phyloP scores from a whole-genome alignment of 2,888 invertebrate genomes.

The Unio delphinus region DNA sequence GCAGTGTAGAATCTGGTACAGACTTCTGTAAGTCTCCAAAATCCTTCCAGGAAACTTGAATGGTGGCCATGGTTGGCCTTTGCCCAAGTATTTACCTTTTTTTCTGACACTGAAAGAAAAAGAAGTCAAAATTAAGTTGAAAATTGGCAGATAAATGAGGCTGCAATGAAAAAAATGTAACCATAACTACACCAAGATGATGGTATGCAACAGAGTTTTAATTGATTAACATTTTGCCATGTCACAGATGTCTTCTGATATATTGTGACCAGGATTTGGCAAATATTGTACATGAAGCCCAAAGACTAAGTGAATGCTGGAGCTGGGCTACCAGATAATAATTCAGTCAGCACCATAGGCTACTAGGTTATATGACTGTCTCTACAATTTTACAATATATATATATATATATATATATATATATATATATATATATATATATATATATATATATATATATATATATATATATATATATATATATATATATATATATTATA shows the following conservation, averaged over 20 bases:
- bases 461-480: no score
- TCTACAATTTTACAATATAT: no score
- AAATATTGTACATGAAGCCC: no score
- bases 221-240: neutral
- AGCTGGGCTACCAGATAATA: no score
- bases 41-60: conserved; percentile 79
- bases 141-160: neutral
- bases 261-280: neutral
- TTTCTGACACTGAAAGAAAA: conserved; percentile 75
- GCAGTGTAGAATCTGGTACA: conserved; percentile 66
- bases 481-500: no score
- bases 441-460: no score
- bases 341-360: no score
- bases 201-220: no score
- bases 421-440: no score
- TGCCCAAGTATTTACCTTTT: conserved; percentile 74
- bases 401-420: no score
- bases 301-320: no score
- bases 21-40: conserved; percentile 47
- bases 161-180: neutral
- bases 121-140: neutral
- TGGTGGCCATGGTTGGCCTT: conserved; percentile 83
- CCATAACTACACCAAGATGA: neutral
- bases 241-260: neutral
- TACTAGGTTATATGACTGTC: no score